These are phyloP conservation scores for Torymus aiolomorphi DNA, from an alignment of 2,888 invertebrate genomes.

Conservation along the genomic window DNA sequence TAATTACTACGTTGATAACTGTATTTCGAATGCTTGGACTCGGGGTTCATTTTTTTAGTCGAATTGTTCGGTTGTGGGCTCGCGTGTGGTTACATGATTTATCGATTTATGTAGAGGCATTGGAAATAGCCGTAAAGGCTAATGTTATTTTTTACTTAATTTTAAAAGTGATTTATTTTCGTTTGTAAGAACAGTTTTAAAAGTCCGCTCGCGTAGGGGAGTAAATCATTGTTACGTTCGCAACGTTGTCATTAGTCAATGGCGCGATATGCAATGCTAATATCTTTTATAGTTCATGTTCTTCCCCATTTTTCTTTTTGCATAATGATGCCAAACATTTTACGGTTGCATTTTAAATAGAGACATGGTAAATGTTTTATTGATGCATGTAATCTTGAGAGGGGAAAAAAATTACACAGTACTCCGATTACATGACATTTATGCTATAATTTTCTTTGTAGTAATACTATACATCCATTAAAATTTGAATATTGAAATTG, in stretches of 20 bases:
- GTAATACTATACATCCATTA: no score
- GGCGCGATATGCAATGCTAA: conserved; percentile 32
- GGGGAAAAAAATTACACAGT: no score
- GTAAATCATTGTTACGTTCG: conserved; percentile 27
- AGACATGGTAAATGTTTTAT: neutral
- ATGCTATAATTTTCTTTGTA: no score
- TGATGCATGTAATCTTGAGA: no score
- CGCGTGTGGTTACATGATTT: no score
- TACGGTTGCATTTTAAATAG: neutral
- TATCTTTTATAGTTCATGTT: conserved; percentile 18
- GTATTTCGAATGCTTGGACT: neutral
- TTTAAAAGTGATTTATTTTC: conserved; percentile 8
- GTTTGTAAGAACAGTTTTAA: neutral
- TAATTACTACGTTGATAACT: conserved; percentile 5
- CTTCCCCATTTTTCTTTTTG: conserved; percentile 11
- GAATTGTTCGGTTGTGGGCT: no score
- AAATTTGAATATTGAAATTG: no score
- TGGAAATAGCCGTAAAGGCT: no score
- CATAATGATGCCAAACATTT: conserved; percentile 14
- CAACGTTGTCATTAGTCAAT: conserved; percentile 7
- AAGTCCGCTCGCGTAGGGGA: neutral
- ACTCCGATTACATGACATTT: no score
- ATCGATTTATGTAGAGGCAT: no score
- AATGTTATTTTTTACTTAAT: neutral
- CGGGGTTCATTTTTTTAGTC: no score